These are phyloP conservation scores for Limnephilus auricula DNA, from an alignment of 2,888 invertebrate species.

Conservation along the genomic window DNA sequence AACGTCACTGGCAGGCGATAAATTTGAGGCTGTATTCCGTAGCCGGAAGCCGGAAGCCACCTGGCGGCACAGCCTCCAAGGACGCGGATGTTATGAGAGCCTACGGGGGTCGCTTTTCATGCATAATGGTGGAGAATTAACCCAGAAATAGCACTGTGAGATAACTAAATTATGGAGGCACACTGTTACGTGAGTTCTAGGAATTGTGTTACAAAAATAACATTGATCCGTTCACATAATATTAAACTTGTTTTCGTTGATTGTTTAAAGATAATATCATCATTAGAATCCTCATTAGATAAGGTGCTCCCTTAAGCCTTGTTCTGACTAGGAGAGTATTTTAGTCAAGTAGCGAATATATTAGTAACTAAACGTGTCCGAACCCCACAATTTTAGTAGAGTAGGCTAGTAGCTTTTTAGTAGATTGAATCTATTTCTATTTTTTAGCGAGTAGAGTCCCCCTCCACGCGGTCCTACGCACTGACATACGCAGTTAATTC, in stretches of 20 bases:
- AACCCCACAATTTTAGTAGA: no score
- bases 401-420: no score
- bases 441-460: no score
- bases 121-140: background rate
- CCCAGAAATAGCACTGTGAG: background rate
- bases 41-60: slow-evolving; percentile 42
- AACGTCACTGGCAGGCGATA: slow-evolving; percentile 47
- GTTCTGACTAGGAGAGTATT: no score
- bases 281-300: no score
- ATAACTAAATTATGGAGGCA: background rate
- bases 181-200: background rate
- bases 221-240: background rate
- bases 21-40: slow-evolving; percentile 47
- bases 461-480: no score
- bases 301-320: no score
- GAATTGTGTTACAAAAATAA: background rate
- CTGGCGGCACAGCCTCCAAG: slow-evolving; percentile 18
- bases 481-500: no score
- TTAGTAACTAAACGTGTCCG: no score
- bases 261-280: background rate
- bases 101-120: background rate
- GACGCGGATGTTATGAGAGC: background rate
- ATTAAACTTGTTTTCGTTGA: background rate
- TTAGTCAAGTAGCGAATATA: no score
- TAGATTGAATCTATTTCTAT: no score